Conservation (phyloP, 2,113 vertebrate species). For the Notarius quadriscutis region DNA sequence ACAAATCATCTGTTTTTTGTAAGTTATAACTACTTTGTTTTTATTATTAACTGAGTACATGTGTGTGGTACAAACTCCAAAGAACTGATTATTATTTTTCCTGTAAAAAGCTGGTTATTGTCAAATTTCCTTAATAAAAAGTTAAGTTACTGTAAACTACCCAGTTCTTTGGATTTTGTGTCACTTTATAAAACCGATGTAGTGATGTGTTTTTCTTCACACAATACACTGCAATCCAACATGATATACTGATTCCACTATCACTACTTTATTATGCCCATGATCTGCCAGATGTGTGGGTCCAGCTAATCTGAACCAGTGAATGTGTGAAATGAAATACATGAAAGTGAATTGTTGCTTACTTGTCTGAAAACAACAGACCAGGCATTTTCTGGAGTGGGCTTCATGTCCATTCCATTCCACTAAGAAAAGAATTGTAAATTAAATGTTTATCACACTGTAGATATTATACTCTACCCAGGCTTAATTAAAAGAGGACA, state of each 20-base stretch:
- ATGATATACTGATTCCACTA: background rate
- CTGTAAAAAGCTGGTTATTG: background rate
- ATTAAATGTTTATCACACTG: background rate
- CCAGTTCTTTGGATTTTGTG: background rate
- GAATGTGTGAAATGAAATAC: no score
- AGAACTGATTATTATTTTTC: background rate
- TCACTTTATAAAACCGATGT: background rate
- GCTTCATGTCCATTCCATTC: background rate
- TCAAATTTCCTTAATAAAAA: background rate
- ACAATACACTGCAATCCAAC: background rate
- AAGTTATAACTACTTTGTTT: background rate
- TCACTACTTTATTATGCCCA: background rate
- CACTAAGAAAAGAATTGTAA: background rate
- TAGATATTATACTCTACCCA: background rate
- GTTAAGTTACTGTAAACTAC: background rate
- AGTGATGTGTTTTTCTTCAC: background rate
- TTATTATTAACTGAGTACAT: background rate
- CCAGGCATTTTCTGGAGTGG: background rate
- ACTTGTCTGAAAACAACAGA: background rate
- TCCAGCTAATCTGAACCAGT: background rate
- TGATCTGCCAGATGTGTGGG: background rate
- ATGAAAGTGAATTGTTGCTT: no score
- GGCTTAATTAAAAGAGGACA: background rate
- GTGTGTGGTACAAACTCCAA: background rate
- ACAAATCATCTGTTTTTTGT: background rate